Base-by-base conservation (phyloP, 2,113 vertebrate species). In the Cryptotis parvus region DNA sequence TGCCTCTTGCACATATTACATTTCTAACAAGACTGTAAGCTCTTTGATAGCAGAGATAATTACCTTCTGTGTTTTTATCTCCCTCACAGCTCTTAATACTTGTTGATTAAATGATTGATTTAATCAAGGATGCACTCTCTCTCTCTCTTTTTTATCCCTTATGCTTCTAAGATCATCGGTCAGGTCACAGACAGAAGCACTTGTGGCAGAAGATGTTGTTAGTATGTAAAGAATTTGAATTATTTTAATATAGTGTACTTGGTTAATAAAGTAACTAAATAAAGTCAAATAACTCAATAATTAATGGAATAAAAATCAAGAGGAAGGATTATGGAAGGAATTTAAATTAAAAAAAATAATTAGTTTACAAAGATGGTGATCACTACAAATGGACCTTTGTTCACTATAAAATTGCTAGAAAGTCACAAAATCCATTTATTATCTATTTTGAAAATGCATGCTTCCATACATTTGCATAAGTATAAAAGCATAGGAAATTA, bases 91-190 rank as follows among this genome's bases (percentile, higher is more conserved):
- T 84, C 84, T 94, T 93, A 92, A 90, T 90, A 84, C 89, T 83
- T 92, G 95, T 88, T 96, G 94, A 95, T 94, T 96, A 96, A 90
- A 93, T 86, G 84, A 96, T 92, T 96, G 94, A 94, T 93, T 89
- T 83, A 90, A 92, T 94, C 94, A 92, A 83, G n/a, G 49, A 33
- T 93, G 43, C 68, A 78, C 58, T 92, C 45, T 49, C 27, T 65
- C 58, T 58, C 55, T 58, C 55, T 72, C 33, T 68, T 68, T 68
- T 66, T 90, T 66, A 88, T 90, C 86, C 89, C 89, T 90, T 66
- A 68, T 83, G 66, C 9, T 89, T 93, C 83, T 27, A 66, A 83
- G 87, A 95, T 86, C 80, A 90, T 70, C 74, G 78, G 85, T 76
- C 45, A 24, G 82, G 93, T 92, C 86, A 90, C 76, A 86, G 83